phyloP scores from a whole-genome alignment of 1,140 invertebrate species.

The Copidosoma floridanum region DNA sequence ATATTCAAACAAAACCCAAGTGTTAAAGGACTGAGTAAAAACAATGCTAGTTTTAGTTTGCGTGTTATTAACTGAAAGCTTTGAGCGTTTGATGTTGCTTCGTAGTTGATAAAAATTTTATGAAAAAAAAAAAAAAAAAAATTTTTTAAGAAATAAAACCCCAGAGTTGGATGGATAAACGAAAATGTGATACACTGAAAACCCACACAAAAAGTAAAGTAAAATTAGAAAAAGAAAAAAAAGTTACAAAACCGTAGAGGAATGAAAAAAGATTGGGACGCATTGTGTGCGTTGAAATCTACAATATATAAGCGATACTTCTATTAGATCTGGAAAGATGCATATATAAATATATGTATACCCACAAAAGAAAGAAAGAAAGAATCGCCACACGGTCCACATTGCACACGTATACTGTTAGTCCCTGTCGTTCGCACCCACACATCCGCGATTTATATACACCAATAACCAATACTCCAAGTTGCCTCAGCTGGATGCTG shows the following conservation, averaged over 20 bases:
- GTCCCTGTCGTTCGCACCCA: no score
- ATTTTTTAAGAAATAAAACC: slow-evolving; percentile 4
- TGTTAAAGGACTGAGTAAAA: no score
- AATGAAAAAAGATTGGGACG: background rate
- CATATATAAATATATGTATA: background rate
- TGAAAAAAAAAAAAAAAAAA: slow-evolving; percentile 6
- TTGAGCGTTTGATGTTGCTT: slow-evolving; percentile 27
- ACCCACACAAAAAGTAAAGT: slow-evolving; percentile 18
- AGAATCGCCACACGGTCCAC: no score
- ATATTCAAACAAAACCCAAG: no score
- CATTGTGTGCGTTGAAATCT: background rate
- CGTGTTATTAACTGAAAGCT: slow-evolving; percentile 21
- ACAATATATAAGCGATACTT: slow-evolving; percentile 4
- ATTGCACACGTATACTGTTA: no score
- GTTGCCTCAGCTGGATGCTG: no score
- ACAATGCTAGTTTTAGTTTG: slow-evolving; percentile 14
- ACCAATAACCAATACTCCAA: no score
- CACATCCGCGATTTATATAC: no score
- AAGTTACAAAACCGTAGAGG: background rate
- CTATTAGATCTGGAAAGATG: background rate
- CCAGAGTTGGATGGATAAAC: slow-evolving; percentile 17
- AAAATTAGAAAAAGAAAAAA: background rate
- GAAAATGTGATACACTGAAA: slow-evolving; percentile 28
- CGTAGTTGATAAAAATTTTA: slow-evolving; percentile 20
- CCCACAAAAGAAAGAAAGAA: no score